These are phyloP conservation scores for Norana najaformis DNA, from an alignment of 2,888 invertebrate genomes.

Conservation along the genomic window DNA sequence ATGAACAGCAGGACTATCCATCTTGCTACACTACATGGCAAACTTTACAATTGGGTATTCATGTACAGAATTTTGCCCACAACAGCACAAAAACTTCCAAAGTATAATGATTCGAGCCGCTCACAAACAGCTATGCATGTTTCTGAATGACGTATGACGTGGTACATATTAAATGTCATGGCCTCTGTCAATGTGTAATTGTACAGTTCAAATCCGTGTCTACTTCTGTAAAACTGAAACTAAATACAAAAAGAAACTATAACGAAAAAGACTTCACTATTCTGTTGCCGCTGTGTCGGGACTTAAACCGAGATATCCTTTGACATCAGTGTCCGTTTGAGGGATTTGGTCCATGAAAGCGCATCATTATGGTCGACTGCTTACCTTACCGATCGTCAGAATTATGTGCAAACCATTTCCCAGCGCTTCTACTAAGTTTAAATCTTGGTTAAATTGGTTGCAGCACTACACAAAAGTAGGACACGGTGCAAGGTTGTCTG, in stretches of 20 bases:
- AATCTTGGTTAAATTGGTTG: background rate
- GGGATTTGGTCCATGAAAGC: no score
- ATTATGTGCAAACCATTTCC: background rate
- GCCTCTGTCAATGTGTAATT: no score
- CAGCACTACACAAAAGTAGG: background rate
- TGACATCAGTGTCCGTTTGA: background rate
- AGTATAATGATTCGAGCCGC: background rate
- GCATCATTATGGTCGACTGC: background rate
- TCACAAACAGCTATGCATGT: background rate
- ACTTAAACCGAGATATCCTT: background rate
- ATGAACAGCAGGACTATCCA: background rate
- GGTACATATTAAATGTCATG: no score
- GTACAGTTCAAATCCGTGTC: background rate
- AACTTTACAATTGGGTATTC: background rate
- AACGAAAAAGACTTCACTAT: background rate
- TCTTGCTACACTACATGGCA: background rate
- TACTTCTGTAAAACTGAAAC: background rate
- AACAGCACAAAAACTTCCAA: background rate
- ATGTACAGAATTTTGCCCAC: background rate
- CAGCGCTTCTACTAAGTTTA: background rate
- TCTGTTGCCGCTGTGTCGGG: background rate
- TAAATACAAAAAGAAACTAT: background rate
- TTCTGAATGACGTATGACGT: no score
- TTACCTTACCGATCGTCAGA: background rate
- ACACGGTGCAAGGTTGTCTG: background rate